Percentiles rank a stretch among this genome's conserved stretches.
Conservation (phyloP, 37 sponge, comb jelly and placozoan genomes). For the Amphimedon queenslandica region DNA sequence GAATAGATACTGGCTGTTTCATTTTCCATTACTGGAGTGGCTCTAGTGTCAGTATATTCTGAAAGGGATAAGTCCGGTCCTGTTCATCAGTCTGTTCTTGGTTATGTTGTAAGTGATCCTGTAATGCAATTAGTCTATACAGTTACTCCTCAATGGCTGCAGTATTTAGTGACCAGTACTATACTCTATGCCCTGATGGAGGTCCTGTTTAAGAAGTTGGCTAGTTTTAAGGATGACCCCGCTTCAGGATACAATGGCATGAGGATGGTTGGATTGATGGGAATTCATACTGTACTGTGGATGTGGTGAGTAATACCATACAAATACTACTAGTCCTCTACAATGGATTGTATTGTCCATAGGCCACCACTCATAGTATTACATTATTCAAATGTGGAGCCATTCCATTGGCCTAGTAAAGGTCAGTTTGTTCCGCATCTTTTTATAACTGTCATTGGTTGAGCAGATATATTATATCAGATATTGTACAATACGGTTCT, state of each 20-base stretch:
- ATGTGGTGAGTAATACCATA: conserved; percentile 33
- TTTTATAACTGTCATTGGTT: background rate
- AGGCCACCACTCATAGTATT: conserved; percentile 25
- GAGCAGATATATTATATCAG: conserved; percentile 11
- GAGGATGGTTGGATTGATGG: conserved; percentile 68
- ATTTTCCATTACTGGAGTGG: conserved; percentile 19
- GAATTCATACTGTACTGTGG: conserved; percentile 59
- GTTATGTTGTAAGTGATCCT: conserved; percentile 5
- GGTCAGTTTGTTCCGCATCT: background rate
- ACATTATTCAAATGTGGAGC: conserved; percentile 17
- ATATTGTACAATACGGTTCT: conserved; percentile 27
- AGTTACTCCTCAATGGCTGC: background rate
- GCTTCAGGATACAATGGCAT: conserved; percentile 48
- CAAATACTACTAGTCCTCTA: background rate
- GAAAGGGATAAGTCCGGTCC: background rate
- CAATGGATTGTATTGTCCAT: background rate
- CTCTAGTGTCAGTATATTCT: conserved; percentile 18
- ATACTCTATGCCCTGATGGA: conserved; percentile 48
- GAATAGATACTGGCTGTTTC: conserved; percentile 6
- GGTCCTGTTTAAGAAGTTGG: conserved; percentile 55
- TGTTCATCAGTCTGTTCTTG: background rate
- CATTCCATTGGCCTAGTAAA: conserved; percentile 9
- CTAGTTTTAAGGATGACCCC: conserved; percentile 48
- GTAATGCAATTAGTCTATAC: background rate
- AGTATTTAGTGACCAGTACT: conserved; percentile 31